Base-by-base conservation (phyloP, 2,797 vertebrate species). In the Chiroxiphia lanceolata region DNA sequence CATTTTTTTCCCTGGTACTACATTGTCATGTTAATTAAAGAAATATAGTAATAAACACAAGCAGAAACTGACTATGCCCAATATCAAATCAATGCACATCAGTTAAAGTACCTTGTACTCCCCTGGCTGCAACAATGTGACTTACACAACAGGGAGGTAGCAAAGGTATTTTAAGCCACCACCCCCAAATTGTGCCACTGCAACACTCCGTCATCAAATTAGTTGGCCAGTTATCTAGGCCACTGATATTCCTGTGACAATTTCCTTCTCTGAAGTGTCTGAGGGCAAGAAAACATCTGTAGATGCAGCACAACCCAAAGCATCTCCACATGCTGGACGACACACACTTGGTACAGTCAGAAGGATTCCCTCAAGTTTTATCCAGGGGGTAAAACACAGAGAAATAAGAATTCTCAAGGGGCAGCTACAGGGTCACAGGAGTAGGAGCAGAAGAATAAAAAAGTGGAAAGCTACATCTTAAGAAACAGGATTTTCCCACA, bases 11-110 rank as follows among this genome's bases (percentile, higher is more conserved):
- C 19, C 54, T n/a, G 33, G 33, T 36, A 14, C 56, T 65, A 15
- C 20, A 42, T 18, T 23, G 19, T 5, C 12, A 51, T 0, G 0
- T 13, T 31, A 11, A 11, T 11, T 3, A 1, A 53, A 51, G 12
- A 38, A 68, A 18, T 31, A 31, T 4, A 47, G 22, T 36, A 79
- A 33, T 3, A 75, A 92, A 42, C 5, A 72, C n/a, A 70, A 20
- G 22, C 3, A 44, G 25, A 67, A 34, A 13, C 19, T 63, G 22
- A 21, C 9, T 34, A 48, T 1, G 34, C 57, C 60, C 14, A 44
- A 4, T 5, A 82, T 13, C 29, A 82, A 60, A 9, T 3, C 29
- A 21, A 54, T 16, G 36, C 12, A n/a, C 0, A 3, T 10, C 23
- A 68, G 48, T 8, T 3, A 86, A 86, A 59, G 11, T 17, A n/a